A percentile compares a stretch with the other conserved stretches of the same genome.
These are phyloP conservation scores for Nymphalis c-album DNA, from an alignment of 2,888 invertebrate genomes.

Conservation along the genomic window DNA sequence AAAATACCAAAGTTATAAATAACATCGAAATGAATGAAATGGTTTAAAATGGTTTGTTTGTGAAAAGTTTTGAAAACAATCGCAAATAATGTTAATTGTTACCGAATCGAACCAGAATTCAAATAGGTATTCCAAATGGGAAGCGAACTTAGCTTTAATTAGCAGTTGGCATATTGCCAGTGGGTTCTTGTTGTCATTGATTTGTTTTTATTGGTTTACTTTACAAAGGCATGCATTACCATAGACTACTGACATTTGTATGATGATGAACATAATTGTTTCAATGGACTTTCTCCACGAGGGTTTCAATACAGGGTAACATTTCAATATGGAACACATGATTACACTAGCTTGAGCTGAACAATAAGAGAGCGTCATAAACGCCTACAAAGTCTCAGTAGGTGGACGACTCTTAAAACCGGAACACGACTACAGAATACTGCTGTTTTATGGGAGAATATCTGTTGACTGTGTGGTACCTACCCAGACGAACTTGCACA, in stretches of 20 bases:
- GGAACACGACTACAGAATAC: no score
- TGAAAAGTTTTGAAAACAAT: conserved; percentile 8
- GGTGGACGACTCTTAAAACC: no score
- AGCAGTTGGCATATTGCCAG: conserved; percentile 30
- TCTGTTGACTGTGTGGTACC: no score
- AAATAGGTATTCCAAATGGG: conserved; percentile 13
- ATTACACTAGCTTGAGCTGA: not conserved
- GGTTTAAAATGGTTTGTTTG: no score
- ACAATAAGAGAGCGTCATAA: not conserved
- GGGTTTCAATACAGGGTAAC: not conserved
- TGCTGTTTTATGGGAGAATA: no score
- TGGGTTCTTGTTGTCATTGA: conserved; percentile 24
- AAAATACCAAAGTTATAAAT: not conserved
- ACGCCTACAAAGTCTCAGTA: not conserved
- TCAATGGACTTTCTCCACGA: not conserved
- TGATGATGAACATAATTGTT: conserved; percentile 12
- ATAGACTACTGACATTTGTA: conserved; percentile 18
- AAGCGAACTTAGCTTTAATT: conserved; percentile 27
- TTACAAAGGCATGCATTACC: conserved; percentile 21
- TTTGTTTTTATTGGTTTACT: conserved; percentile 32
- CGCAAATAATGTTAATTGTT: conserved; percentile 12
- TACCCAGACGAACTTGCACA: no score
- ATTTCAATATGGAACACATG: not conserved
- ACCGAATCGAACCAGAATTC: conserved; percentile 21
- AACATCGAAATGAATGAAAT: not conserved